These are phyloP conservation scores for Boloria euphrosyne DNA, from an alignment of 2,888 invertebrate species.

Conservation along the genomic window DNA sequence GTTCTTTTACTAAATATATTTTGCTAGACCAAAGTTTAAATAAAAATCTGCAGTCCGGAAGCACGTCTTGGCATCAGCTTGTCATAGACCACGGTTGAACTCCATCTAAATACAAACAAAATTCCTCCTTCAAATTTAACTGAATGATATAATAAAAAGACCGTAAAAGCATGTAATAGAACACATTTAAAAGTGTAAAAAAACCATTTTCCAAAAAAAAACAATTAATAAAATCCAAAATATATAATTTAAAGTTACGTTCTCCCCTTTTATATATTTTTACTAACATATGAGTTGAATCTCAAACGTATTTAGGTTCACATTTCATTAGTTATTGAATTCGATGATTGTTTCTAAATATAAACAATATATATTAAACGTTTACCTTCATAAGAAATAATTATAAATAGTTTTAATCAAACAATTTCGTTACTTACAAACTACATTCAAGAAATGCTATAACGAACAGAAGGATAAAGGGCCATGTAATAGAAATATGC, in stretches of 20 bases:
- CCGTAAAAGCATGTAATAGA: neutral
- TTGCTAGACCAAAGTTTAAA: slow-evolving; percentile 13
- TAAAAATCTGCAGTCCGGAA: slow-evolving; percentile 15
- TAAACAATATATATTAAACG: too few species aligned
- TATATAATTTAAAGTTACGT: neutral
- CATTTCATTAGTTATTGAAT: too few species aligned
- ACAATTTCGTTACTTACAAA: slow-evolving; percentile 8
- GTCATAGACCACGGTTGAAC: slow-evolving; percentile 12
- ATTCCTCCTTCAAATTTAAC: slow-evolving; percentile 6
- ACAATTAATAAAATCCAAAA: too few species aligned
- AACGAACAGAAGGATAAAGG: neutral
- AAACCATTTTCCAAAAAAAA: too few species aligned
- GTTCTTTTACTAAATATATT: slow-evolving; percentile 4
- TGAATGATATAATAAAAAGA: neutral
- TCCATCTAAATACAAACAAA: slow-evolving; percentile 3
- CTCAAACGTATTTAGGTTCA: neutral
- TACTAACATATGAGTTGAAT: neutral
- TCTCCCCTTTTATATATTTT: neutral
- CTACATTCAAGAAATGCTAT: slow-evolving; percentile 10
- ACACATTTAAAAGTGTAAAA: too few species aligned
- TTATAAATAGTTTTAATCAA: slow-evolving; percentile 1
- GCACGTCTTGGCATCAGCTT: slow-evolving; percentile 21
- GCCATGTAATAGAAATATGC: slow-evolving; percentile 11
- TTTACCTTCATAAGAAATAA: neutral
- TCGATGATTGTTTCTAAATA: too few species aligned